A percentile compares a stretch with the other conserved stretches of the same genome.
Conservation (phyloP, 2,888 invertebrate species). For the Chymomyza caudatula region DNA sequence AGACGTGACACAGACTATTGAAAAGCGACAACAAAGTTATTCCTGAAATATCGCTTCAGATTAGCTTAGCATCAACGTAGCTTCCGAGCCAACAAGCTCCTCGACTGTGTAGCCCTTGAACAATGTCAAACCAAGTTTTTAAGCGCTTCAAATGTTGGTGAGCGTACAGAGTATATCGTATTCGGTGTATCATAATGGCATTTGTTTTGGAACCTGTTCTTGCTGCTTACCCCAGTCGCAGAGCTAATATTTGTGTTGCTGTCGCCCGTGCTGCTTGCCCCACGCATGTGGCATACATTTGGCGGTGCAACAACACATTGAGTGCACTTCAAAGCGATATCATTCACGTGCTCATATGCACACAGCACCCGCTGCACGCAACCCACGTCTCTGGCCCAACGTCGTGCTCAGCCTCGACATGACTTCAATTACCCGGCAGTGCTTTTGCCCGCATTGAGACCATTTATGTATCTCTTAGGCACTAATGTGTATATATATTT, state of each 20-base stretch:
- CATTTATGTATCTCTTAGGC: not conserved
- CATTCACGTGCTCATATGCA: not conserved
- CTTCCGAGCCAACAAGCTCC: too few species aligned
- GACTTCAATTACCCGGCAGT: not conserved
- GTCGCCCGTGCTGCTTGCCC: not conserved
- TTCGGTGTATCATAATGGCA: not conserved
- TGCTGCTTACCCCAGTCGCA: not conserved
- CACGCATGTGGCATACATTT: not conserved
- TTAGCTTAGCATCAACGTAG: too few species aligned
- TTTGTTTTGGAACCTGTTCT: not conserved
- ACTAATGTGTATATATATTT: conserved; percentile 2
- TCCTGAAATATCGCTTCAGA: too few species aligned
- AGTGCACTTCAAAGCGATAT: conserved; percentile 1
- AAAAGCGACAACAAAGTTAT: too few species aligned
- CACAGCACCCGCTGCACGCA: not conserved
- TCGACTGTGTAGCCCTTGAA: not conserved
- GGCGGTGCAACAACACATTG: not conserved
- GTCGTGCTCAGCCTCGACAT: not conserved
- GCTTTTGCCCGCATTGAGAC: not conserved
- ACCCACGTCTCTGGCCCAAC: not conserved
- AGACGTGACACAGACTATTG: too few species aligned
- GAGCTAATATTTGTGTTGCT: not conserved
- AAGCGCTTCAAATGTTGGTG: too few species aligned
- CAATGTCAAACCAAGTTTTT: not conserved
- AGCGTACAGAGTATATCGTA: too few species aligned